These are phyloP conservation scores for Anas georgica DNA, from an alignment of 2,797 vertebrate species.

Conservation along the genomic window DNA sequence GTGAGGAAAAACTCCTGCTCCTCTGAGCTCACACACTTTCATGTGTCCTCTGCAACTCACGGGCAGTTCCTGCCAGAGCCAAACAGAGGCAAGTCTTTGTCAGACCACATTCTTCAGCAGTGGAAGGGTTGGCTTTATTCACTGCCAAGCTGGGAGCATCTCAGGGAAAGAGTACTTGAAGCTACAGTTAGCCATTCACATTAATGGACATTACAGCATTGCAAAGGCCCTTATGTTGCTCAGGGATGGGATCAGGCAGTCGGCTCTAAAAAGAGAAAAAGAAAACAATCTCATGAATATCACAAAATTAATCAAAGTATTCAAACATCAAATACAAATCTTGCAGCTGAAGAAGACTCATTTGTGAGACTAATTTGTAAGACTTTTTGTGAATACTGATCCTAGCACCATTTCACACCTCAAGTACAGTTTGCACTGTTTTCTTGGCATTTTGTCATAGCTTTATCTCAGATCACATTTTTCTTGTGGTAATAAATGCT, in stretches of 20 bases:
- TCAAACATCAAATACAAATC: neutral
- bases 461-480: neutral
- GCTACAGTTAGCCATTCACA: neutral
- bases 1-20: neutral
- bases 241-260: neutral
- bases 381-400: neutral
- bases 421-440: neutral
- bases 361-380: neutral
- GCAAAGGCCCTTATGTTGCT: neutral
- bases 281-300: neutral
- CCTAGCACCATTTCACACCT: neutral
- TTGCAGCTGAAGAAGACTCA: neutral
- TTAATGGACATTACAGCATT: neutral
- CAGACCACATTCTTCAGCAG: neutral
- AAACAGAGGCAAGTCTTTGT: neutral
- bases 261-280: neutral
- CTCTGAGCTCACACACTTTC: neutral
- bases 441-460: neutral
- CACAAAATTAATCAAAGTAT: neutral
- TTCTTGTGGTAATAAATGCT: neutral
- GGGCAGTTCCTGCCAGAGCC: accelerated
- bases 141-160: neutral
- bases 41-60: neutral
- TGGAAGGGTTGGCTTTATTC: neutral
- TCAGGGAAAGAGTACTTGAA: neutral